Percentiles rank a stretch among this genome's conserved stretches.
These are phyloP conservation scores for Halocynthia roretzi DNA, from an alignment of 23 tunicate genomes.

Conservation along the genomic window DNA sequence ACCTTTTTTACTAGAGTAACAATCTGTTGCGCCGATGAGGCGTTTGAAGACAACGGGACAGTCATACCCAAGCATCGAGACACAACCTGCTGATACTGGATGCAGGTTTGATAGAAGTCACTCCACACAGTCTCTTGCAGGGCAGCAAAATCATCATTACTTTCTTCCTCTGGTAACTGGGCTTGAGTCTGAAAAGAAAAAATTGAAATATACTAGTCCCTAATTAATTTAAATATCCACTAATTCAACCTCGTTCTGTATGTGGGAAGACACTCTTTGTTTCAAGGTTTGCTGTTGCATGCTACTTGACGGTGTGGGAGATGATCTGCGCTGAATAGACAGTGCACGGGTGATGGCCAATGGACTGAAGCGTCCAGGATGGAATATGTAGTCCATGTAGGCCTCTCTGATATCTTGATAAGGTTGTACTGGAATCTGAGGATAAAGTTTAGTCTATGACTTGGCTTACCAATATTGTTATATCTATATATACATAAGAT, in stretches of 20 bases:
- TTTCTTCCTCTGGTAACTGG: slow-evolving; percentile 5
- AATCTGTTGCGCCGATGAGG: not conserved
- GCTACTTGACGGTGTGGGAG: not conserved
- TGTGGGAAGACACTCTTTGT: slow-evolving; percentile 28
- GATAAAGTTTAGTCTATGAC: too few species aligned
- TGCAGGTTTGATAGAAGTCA: slow-evolving; percentile 38
- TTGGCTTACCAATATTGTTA: too few species aligned
- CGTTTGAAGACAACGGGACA: not conserved
- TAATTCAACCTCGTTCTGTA: slow-evolving; percentile 37
- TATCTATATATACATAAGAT: too few species aligned
- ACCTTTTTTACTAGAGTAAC: slow-evolving; percentile 45
- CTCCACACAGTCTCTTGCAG: slow-evolving; percentile 43
- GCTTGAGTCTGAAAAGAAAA: slow-evolving; percentile 9
- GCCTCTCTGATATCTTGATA: slow-evolving; percentile 38
- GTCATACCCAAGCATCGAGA: slow-evolving; percentile 46
- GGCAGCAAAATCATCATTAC: slow-evolving; percentile 28
- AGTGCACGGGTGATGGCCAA: slow-evolving; percentile 50
- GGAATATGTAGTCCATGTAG: slow-evolving; percentile 39
- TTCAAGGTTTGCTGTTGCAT: slow-evolving; percentile 12
- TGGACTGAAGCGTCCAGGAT: slow-evolving; percentile 41
- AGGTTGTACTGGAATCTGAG: not conserved
- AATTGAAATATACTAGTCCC: not conserved
- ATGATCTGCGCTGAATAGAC: slow-evolving; percentile 34
- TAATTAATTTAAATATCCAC: not conserved
- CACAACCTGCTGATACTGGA: slow-evolving; percentile 58